These are phyloP conservation scores for Drosophila tsacasi DNA, from an alignment of 1,140 invertebrate genomes.

Conservation along the genomic window DNA sequence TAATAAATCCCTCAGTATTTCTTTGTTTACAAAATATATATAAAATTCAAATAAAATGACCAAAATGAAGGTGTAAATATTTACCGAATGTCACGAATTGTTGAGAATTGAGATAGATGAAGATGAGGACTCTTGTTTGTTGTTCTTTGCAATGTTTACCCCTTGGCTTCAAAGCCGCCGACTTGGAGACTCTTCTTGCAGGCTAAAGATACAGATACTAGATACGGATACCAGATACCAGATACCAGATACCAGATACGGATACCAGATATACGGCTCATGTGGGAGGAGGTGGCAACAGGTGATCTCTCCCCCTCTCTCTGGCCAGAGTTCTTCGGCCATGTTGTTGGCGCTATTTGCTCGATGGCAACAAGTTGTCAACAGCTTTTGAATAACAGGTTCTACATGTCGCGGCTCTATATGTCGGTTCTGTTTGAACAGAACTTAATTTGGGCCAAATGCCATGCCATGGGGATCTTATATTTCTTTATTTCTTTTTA, in stretches of 20 bases:
- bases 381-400: slow-evolving; percentile 50
- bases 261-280: slow-evolving; percentile 1
- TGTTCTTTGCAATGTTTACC: slow-evolving; percentile 14
- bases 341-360: slow-evolving; percentile 39
- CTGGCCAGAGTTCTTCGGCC: slow-evolving; percentile 35
- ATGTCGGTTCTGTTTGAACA: slow-evolving; percentile 32
- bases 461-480: slow-evolving; percentile 8
- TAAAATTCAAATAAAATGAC: background rate
- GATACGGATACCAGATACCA: slow-evolving; percentile 3
- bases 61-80: slow-evolving; percentile 30
- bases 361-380: slow-evolving; percentile 41
- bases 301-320: slow-evolving; percentile 23
- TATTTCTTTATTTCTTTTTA: slow-evolving; percentile 23
- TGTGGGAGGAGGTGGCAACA: slow-evolving; percentile 38
- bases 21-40: background rate
- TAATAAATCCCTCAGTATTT: background rate
- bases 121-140: slow-evolving; percentile 24
- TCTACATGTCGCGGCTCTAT: slow-evolving; percentile 25
- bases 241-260: slow-evolving; percentile 6
- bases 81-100: slow-evolving; percentile 27
- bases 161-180: slow-evolving; percentile 22
- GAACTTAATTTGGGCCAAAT: slow-evolving; percentile 46
- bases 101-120: slow-evolving; percentile 23
- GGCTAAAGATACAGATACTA: slow-evolving; percentile 7
- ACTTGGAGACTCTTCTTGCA: background rate